Percentiles rank a stretch among this genome's conserved stretches.
These are phyloP conservation scores for Tachypleus tridentatus DNA, from an alignment of 1,140 invertebrate species.

Conservation along the genomic window DNA sequence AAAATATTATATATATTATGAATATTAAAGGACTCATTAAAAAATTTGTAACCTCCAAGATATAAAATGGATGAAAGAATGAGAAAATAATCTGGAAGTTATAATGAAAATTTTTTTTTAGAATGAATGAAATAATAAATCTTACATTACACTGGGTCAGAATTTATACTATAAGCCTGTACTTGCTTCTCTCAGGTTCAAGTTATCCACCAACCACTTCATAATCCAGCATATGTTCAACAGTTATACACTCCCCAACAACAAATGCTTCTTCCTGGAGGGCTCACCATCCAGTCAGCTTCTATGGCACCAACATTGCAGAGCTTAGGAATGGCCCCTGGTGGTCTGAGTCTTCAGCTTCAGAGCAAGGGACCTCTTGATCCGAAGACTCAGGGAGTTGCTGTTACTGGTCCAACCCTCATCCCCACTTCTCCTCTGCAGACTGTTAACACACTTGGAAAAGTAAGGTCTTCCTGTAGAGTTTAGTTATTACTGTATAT, in stretches of 20 bases:
- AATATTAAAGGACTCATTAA: too few relatives aligned
- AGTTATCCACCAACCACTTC: slow-evolving; percentile 67
- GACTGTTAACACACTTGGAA: slow-evolving; percentile 18
- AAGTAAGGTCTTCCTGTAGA: too few relatives aligned
- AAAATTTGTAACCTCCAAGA: too few relatives aligned
- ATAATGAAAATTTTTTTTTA: too few relatives aligned
- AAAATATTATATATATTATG: too few relatives aligned
- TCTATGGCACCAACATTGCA: slow-evolving; percentile 10
- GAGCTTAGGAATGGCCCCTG: slow-evolving; percentile 10
- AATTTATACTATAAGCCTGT: slow-evolving; percentile 3
- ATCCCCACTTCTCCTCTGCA: slow-evolving; percentile 65
- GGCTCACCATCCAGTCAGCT: slow-evolving; percentile 49
- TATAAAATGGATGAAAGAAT: too few relatives aligned
- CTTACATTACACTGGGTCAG: too few relatives aligned
- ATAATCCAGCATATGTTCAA: slow-evolving; percentile 60
- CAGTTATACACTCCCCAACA: slow-evolving; percentile 62
- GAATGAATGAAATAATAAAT: too few relatives aligned
- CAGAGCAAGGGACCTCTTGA: slow-evolving; percentile 18
- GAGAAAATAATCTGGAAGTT: too few relatives aligned
- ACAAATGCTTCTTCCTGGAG: slow-evolving; percentile 57
- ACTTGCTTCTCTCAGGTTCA: slow-evolving; percentile 41
- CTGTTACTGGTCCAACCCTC: slow-evolving; percentile 31
- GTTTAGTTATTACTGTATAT: too few relatives aligned
- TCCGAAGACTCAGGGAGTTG: slow-evolving; percentile 9
- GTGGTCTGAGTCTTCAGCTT: slow-evolving; percentile 17